Conservation (phyloP, 2,888 invertebrate genomes). For the Sceliomorpha sp. region DNA sequence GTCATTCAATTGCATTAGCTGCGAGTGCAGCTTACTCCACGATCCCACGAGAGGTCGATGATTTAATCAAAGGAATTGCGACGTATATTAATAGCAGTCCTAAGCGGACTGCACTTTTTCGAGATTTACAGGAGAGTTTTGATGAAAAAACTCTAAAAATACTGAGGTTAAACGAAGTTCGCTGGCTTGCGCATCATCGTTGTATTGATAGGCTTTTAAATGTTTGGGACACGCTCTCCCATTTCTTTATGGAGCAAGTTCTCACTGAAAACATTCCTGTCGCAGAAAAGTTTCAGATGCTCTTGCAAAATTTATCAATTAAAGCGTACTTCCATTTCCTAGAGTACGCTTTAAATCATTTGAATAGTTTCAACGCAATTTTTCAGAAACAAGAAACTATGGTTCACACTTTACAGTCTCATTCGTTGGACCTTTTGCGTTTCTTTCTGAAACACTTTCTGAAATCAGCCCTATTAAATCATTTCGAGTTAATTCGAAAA, state of each 20-base stretch:
- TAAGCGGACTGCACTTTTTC: no score
- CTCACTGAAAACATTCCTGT: no score
- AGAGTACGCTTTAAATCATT: constrained; percentile 4
- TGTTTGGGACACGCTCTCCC: not conserved
- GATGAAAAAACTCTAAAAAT: not conserved
- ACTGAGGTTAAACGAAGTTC: not conserved
- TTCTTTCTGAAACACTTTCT: constrained; percentile 9
- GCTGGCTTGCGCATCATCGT: constrained; percentile 12
- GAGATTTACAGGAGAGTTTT: not conserved
- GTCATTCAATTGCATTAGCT: no score
- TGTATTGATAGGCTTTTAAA: constrained; percentile 7
- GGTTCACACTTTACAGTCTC: constrained; percentile 3
- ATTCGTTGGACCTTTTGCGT: no score
- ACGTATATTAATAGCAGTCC: no score
- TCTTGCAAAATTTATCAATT: not conserved
- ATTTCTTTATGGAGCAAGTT: constrained; percentile 5
- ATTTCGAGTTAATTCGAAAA: not conserved
- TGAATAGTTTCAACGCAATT: constrained; percentile 7
- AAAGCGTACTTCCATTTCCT: constrained; percentile 9
- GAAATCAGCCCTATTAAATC: not conserved
- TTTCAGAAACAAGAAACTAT: constrained; percentile 6
- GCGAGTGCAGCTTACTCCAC: no score
- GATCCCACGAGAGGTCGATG: no score
- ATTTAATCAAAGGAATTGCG: no score
- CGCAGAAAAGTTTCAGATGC: no score